phyloP scores from a whole-genome alignment of 2,113 vertebrate species.

The Orthochromis indermauri region DNA sequence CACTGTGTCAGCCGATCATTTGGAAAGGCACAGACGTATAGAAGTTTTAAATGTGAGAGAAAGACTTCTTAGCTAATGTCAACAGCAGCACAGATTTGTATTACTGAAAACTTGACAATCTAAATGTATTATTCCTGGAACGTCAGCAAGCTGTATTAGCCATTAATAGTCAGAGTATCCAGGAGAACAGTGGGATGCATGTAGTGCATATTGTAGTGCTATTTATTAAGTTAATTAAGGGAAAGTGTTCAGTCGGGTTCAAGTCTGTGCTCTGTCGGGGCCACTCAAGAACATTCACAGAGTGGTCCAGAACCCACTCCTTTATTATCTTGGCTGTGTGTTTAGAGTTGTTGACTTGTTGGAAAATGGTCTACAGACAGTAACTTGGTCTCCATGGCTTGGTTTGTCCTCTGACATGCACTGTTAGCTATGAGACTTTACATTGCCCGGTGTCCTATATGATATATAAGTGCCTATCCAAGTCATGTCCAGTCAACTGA shows the following conservation, averaged over 20 bases:
- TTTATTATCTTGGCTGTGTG: not conserved
- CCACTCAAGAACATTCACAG: not conserved
- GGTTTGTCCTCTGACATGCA: not conserved
- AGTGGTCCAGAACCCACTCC: not conserved
- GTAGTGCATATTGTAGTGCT: not conserved
- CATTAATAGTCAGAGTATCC: not conserved
- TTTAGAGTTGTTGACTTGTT: not conserved
- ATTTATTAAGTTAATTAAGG: not conserved
- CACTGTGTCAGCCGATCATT: not conserved
- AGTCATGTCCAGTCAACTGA: not conserved
- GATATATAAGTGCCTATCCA: not conserved
- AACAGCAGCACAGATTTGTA: not conserved
- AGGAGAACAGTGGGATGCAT: not conserved
- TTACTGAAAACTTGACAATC: not conserved
- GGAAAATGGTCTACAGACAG: not conserved
- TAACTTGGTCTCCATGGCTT: not conserved
- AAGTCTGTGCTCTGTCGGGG: not conserved
- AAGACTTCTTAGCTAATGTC: not conserved
- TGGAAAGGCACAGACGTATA: not conserved
- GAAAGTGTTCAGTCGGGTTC: not conserved
- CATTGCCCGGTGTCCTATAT: not conserved
- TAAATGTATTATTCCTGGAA: not conserved
- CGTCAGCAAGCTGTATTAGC: not conserved
- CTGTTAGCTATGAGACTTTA: not conserved
- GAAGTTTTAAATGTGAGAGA: not conserved